A percentile compares a stretch with the other conserved stretches of the same genome.
These are phyloP conservation scores for Stenolophus ochropezus DNA, from an alignment of 2,888 invertebrate species.

Conservation along the genomic window DNA sequence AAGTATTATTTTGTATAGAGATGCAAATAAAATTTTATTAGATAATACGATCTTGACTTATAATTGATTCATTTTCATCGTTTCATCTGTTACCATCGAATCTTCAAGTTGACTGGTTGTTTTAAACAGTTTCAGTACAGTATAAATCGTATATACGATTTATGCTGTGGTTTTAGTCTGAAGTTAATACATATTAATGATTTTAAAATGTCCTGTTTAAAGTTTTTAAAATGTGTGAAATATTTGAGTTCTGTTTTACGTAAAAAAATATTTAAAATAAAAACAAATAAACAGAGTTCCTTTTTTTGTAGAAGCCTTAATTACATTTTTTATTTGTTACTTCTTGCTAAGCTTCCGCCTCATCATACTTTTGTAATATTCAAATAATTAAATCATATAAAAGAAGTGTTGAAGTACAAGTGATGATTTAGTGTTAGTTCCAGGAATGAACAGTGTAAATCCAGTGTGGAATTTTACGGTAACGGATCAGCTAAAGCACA, in stretches of 20 bases:
- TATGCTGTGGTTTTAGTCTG: too few species aligned
- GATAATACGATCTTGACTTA: neutral
- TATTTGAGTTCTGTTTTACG: neutral
- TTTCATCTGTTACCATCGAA: neutral
- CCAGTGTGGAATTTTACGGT: constrained; percentile 76
- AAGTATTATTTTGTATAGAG: neutral
- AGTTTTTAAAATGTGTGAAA: neutral
- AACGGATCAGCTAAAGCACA: constrained; percentile 75
- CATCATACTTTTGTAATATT: neutral
- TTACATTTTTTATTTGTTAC: too few species aligned
- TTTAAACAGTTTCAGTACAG: too few species aligned
- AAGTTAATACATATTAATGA: neutral
- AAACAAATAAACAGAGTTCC: neutral
- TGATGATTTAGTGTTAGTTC: too few species aligned
- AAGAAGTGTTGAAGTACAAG: too few species aligned
- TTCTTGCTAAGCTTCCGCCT: too few species aligned
- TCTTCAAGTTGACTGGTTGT: neutral
- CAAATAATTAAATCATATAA: too few species aligned
- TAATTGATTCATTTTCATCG: neutral
- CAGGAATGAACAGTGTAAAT: constrained; percentile 67
- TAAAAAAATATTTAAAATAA: neutral
- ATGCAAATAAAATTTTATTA: neutral
- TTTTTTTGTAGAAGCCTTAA: neutral
- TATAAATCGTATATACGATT: too few species aligned
- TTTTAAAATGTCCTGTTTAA: neutral